phyloP scores from a whole-genome alignment of 1,140 invertebrate genomes.

The Oreohelix idahoensis region DNA sequence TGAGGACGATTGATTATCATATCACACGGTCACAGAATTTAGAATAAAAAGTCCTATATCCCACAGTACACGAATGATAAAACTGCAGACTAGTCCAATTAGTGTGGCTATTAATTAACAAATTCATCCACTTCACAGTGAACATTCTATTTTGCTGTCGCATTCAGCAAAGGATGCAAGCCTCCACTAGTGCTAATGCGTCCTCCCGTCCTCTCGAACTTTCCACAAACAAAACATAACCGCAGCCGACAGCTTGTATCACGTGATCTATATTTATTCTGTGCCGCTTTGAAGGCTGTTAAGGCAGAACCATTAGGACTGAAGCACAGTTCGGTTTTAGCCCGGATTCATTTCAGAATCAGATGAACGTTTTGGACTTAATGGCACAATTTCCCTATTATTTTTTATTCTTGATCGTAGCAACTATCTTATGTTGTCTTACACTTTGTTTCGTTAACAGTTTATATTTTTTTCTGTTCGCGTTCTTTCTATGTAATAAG shows the following conservation, averaged over 20 bases:
- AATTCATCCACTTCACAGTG: slow-evolving; percentile 18
- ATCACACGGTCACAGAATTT: background rate
- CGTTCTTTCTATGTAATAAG: no score
- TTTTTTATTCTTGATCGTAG: no score
- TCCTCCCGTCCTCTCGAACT: background rate
- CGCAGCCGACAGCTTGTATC: background rate
- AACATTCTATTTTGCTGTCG: slow-evolving; percentile 2
- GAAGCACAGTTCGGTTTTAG: background rate
- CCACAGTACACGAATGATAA: background rate
- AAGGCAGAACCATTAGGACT: no score
- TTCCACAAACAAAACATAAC: background rate
- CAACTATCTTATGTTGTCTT: no score
- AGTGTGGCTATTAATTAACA: background rate
- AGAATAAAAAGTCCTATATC: background rate
- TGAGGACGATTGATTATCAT: background rate
- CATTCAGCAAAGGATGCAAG: background rate
- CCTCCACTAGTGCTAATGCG: background rate
- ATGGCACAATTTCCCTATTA: no score
- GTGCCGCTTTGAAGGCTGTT: background rate
- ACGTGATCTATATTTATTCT: background rate
- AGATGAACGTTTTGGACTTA: no score
- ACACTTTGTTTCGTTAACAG: no score
- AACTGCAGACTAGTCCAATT: background rate
- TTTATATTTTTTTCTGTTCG: no score
- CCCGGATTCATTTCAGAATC: no score